Conservation (phyloP, 2,888 invertebrate genomes). For the Artemia sinica region DNA sequence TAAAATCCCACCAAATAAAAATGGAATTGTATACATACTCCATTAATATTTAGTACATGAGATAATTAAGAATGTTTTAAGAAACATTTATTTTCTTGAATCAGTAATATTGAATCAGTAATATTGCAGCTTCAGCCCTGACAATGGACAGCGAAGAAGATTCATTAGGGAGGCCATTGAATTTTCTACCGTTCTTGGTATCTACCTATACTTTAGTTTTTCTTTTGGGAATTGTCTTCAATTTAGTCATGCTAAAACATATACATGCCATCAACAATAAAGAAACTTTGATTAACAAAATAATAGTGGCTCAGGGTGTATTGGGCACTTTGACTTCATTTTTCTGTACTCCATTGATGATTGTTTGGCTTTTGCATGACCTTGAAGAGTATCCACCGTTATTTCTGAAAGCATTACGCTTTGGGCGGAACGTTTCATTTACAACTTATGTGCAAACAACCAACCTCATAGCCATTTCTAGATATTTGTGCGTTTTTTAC, state of each 20-base stretch:
- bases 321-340: neutral
- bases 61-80: too few relatives aligned
- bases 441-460: neutral
- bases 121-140: too few relatives aligned
- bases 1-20: too few relatives aligned
- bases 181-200: neutral
- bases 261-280: neutral
- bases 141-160: too few relatives aligned
- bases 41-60: too few relatives aligned
- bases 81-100: too few relatives aligned
- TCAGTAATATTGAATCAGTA: too few relatives aligned
- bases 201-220: neutral
- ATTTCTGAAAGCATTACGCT: neutral
- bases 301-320: neutral
- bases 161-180: neutral
- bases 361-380: neutral
- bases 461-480: neutral
- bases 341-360: neutral
- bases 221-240: neutral
- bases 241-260: neutral
- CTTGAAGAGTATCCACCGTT: neutral
- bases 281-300: neutral
- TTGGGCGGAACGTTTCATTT: neutral
- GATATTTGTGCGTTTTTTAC: slow-evolving; percentile 7
- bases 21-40: too few relatives aligned